Conservation (phyloP, 2,797 vertebrate genomes). For the Antrozous pallidus region DNA sequence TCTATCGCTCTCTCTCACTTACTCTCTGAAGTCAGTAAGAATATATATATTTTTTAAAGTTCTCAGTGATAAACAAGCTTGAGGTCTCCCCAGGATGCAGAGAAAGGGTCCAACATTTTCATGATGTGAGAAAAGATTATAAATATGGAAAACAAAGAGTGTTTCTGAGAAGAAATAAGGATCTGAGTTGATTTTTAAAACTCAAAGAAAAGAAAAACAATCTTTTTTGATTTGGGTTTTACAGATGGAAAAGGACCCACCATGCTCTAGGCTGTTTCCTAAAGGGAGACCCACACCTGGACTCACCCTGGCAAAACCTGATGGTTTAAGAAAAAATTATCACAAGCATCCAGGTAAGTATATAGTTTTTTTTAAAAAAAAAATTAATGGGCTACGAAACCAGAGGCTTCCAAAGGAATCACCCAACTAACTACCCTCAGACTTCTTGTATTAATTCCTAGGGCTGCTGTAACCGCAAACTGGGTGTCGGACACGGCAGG, state of each 20-base stretch:
- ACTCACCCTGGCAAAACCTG: neutral
- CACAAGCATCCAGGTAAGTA: neutral
- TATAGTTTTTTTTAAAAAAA: neutral
- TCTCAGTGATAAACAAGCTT: neutral
- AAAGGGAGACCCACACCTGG: neutral
- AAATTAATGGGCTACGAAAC: neutral
- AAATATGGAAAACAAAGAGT: neutral
- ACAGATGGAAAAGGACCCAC: neutral
- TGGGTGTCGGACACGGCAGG: neutral
- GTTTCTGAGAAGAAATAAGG: neutral
- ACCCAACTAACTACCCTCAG: neutral
- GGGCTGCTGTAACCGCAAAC: neutral
- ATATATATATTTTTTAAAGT: no score
- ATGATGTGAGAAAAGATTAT: neutral
- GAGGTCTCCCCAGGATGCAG: neutral
- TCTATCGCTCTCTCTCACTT: no score
- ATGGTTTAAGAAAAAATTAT: neutral
- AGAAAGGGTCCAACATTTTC: neutral
- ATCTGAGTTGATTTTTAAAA: neutral
- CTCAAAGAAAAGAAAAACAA: neutral
- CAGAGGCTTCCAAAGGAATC: neutral
- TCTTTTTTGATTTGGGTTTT: neutral
- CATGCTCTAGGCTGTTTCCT: neutral
- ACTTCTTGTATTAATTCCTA: neutral
- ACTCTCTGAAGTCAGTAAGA: no score